Conservation (phyloP, 2,797 vertebrate genomes). For the Xyrichtys novacula region DNA sequence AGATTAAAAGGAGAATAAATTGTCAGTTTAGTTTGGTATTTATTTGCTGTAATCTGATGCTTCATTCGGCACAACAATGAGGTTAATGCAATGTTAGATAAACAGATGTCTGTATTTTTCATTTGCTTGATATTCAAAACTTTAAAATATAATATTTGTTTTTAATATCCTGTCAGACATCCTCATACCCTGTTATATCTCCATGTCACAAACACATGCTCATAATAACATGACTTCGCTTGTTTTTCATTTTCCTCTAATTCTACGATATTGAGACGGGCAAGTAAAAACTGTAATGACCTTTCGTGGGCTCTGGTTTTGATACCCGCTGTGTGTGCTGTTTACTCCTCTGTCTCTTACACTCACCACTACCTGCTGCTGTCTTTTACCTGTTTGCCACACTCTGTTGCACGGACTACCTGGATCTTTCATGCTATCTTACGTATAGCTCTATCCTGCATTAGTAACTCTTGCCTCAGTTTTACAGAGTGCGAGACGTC, state of each 20-base stretch:
- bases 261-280: slow-evolving; percentile 18
- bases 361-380: slow-evolving; percentile 35
- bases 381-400: slow-evolving; percentile 20
- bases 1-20: slow-evolving; percentile 31
- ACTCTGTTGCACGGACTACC: slow-evolving; percentile 44
- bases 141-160: neutral
- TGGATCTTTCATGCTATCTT: slow-evolving; percentile 43
- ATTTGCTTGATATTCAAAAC: too few relatives aligned
- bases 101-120: too few relatives aligned
- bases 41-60: slow-evolving; percentile 6
- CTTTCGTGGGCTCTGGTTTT: slow-evolving; percentile 34
- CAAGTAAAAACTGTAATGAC: slow-evolving; percentile 22
- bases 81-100: slow-evolving; percentile 15
- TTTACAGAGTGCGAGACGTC: slow-evolving; percentile 83
- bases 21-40: slow-evolving; percentile 32
- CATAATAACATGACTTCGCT: slow-evolving; percentile 12
- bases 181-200: neutral
- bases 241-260: slow-evolving; percentile 17
- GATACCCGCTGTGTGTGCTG: slow-evolving; percentile 2
- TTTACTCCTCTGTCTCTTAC: slow-evolving; percentile 12
- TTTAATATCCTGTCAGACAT: slow-evolving; percentile 7
- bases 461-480: slow-evolving; percentile 62
- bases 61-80: slow-evolving; percentile 21
- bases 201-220: neutral
- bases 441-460: slow-evolving; percentile 43